These are phyloP conservation scores for Ameiurus melas DNA, from an alignment of 2,113 vertebrate genomes.

Conservation along the genomic window DNA sequence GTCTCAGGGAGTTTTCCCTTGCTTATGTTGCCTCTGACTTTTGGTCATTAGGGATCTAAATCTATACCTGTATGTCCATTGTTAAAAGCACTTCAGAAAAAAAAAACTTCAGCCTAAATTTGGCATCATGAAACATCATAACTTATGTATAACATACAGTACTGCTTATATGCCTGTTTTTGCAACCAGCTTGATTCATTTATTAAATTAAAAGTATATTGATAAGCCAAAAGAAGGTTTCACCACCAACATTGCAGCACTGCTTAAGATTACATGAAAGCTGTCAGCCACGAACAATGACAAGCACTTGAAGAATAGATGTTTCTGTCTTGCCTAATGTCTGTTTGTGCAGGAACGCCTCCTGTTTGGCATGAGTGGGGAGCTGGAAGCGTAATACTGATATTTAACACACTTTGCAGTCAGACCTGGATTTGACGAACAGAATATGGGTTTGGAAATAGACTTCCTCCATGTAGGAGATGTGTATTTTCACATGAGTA, in stretches of 20 bases:
- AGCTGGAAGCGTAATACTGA: conserved; percentile 21
- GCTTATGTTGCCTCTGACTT: background rate
- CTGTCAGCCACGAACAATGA: conserved; percentile 41
- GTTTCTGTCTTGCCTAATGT: conserved; percentile 40
- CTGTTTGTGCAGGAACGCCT: conserved; percentile 28
- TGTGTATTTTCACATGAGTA: background rate
- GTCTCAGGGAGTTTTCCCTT: background rate
- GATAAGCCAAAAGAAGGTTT: background rate
- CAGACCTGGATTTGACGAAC: conserved; percentile 30
- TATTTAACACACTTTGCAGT: conserved; percentile 34
- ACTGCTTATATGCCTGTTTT: background rate
- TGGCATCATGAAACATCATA: background rate
- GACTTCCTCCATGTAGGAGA: background rate
- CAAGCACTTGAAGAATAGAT: conserved; percentile 34
- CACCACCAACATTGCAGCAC: conserved; percentile 7
- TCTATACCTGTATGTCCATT: background rate
- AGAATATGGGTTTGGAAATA: conserved; percentile 23
- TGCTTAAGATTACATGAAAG: conserved; percentile 43
- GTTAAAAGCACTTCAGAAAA: background rate
- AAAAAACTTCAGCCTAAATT: background rate
- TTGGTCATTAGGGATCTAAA: background rate
- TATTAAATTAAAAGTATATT: conserved; percentile 3
- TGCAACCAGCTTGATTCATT: background rate
- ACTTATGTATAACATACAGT: background rate
- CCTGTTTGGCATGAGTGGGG: conserved; percentile 2